Evolutionary conservation across 92 coral and sea anemone genomes (phyloP).

Genomic region (Actinostola sp.): DNA sequence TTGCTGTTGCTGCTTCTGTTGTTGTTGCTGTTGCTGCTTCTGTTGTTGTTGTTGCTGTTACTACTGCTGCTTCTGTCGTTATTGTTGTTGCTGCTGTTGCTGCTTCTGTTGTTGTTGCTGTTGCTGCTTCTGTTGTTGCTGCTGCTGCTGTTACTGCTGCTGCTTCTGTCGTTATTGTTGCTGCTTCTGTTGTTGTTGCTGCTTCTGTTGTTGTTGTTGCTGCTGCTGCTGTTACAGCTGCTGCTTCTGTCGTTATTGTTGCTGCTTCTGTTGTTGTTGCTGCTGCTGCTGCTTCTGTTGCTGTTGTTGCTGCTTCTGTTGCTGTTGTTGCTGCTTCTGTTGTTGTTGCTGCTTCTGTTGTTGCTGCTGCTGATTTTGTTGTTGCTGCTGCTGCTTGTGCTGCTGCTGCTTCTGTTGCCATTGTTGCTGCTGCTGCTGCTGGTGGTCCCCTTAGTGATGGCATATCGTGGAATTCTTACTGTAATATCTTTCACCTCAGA

Average conservation of each 20-base stretch:
- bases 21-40: not conserved
- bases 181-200: not conserved
- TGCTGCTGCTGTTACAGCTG: not conserved
- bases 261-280: not conserved
- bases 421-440: not conserved
- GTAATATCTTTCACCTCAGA: conserved; percentile 6
- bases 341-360: not conserved
- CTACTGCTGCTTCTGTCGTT: not conserved
- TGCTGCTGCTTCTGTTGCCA: not conserved
- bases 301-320: not conserved
- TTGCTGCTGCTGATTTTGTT: not conserved
- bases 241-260: not conserved
- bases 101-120: not conserved
- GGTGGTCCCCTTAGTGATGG: not conserved
- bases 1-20: not conserved
- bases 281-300: not conserved
- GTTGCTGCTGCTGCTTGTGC: not conserved
- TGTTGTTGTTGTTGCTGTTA: not conserved
- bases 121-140: not conserved
- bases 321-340: not conserved
- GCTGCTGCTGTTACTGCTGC: not conserved
- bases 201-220: not conserved
- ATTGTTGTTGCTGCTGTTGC: not conserved
- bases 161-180: not conserved
- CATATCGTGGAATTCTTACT: not conserved